Evolutionary conservation across 2,797 vertebrate species (phyloP).

Genomic region (Gephyroberyx darwinii): DNA sequence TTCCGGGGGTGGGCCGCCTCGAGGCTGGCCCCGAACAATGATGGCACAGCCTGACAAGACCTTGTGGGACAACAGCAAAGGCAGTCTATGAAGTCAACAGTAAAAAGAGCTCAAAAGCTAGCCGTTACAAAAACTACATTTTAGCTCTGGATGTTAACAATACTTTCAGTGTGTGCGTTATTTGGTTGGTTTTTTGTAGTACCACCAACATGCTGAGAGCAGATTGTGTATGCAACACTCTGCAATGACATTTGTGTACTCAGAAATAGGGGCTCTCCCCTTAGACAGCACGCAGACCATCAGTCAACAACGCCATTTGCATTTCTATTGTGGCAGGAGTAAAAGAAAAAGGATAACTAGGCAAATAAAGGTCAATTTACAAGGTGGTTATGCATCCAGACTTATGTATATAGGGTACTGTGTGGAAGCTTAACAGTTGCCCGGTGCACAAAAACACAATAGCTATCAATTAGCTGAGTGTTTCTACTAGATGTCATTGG

Average conservation of each 20-base stretch:
- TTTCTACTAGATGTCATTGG: background rate
- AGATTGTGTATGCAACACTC: background rate
- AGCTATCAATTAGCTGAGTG: background rate
- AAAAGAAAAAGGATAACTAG: constrained; percentile 3
- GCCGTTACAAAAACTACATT: background rate
- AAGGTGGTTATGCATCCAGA: background rate
- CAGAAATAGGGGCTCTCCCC: constrained; percentile 9
- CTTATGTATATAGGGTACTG: background rate
- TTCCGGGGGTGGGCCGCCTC: constrained; percentile 94
- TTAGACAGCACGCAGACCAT: background rate
- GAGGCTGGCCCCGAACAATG: constrained; percentile 95
- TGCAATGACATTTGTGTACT: background rate
- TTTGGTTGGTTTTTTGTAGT: too few species aligned
- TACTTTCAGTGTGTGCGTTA: too few species aligned
- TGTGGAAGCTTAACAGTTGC: background rate
- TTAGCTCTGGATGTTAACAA: too few species aligned
- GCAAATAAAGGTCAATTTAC: background rate
- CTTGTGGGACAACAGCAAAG: constrained; percentile 69
- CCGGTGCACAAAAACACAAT: background rate
- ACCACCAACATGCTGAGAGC: background rate
- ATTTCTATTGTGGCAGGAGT: constrained; percentile 1
- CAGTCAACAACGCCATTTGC: background rate
- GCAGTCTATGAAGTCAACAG: background rate
- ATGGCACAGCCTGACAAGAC: constrained; percentile 96
- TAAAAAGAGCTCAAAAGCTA: background rate